These are phyloP conservation scores for Maccullochella peelii DNA, from an alignment of 2,113 vertebrate genomes.

Conservation along the genomic window DNA sequence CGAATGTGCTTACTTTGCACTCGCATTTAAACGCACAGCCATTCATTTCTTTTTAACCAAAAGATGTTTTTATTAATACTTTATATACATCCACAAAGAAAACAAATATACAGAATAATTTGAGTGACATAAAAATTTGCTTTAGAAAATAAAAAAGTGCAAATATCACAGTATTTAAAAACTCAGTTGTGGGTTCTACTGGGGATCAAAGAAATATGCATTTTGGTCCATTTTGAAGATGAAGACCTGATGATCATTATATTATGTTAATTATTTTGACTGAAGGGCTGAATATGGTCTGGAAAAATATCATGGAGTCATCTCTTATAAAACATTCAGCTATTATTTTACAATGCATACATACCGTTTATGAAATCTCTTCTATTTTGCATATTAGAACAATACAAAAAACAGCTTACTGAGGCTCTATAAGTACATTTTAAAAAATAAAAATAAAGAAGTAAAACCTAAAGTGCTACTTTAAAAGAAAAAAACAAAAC, in stretches of 20 bases:
- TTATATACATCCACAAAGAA: conserved; percentile 20
- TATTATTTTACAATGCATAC: not conserved
- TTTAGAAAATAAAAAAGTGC: conserved; percentile 65
- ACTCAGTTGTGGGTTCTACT: not conserved
- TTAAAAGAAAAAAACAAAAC: conserved; percentile 38
- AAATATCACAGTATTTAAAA: conserved; percentile 61
- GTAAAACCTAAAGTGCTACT: conserved; percentile 76
- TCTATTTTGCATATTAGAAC: not conserved
- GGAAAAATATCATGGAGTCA: not conserved
- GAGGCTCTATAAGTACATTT: conserved; percentile 6
- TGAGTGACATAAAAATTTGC: not conserved
- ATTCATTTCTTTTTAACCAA: not conserved
- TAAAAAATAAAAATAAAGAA: not conserved
- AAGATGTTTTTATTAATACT: conserved; percentile 31
- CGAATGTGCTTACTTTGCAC: conserved; percentile 57
- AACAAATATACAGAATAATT: conserved; percentile 24
- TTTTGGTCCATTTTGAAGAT: conserved; percentile 30
- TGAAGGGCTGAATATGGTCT: not conserved
- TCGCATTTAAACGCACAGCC: conserved; percentile 1
- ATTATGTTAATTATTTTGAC: not conserved
- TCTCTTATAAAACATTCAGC: conserved; percentile 20
- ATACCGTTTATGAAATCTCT: conserved; percentile 5
- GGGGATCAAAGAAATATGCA: not conserved
- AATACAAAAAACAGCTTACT: not conserved
- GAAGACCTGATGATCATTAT: not conserved